phyloP scores from a whole-genome alignment of 2,797 vertebrate genomes.

The Oreortyx pictus region DNA sequence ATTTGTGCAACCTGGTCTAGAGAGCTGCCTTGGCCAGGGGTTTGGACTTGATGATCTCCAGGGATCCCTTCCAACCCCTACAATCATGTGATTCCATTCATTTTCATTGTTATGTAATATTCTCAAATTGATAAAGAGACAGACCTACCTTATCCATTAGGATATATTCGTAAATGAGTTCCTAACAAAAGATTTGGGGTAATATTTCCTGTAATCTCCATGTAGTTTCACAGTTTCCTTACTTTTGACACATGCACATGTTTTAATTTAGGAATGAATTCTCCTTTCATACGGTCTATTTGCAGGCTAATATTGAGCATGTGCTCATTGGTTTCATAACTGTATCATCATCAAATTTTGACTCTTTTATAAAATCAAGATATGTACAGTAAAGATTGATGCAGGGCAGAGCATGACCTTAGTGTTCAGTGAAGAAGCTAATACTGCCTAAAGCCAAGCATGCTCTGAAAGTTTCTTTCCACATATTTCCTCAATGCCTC shows the following conservation, averaged over 20 bases:
- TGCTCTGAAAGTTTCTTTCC: background rate
- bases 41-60: too few relatives aligned
- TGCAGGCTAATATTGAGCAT: too few relatives aligned
- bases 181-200: background rate
- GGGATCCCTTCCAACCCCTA: too few relatives aligned
- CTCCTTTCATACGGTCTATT: background rate
- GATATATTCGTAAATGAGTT: background rate
- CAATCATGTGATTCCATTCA: background rate
- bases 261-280: background rate
- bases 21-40: too few relatives aligned
- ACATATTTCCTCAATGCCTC: background rate
- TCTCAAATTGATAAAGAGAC: background rate
- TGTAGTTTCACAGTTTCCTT: background rate
- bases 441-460: background rate
- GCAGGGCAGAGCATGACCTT: background rate
- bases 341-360: background rate
- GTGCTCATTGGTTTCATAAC: background rate
- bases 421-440: background rate
- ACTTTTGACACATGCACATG: rapidly evolving
- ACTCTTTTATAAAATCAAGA: background rate
- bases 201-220: background rate
- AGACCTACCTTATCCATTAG: background rate
- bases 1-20: too few relatives aligned
- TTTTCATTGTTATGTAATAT: background rate
- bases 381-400: background rate